Base-by-base conservation (phyloP, 2,888 invertebrate genomes). In the Ophion slaviceki region DNA sequence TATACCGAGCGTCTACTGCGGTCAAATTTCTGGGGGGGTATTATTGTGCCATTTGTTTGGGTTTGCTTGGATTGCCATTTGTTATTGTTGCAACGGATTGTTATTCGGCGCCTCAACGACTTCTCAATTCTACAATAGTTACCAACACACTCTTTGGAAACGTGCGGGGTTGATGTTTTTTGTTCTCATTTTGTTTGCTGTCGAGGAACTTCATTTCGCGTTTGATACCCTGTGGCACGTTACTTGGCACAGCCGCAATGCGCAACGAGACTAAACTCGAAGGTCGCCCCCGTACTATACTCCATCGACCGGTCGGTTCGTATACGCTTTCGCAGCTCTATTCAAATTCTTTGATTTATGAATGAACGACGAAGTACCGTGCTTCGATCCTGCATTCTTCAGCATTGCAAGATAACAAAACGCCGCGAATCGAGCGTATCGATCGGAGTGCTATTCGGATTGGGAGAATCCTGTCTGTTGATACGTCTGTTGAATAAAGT, bases 201-300 rank as follows among this genome's bases (percentile, higher is more conserved):
- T 1, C 17, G 28, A 62, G 59, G 40, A 62, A 74, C 62, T 47
- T 45, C 24, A 72, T 77, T 62, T 72, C 11, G n/a, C 17, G 14
- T 32, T 28, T 14, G 68, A 45, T 28, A 75, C 24, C 57, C 59
- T 57, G 53, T 53, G 67, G 36, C 72, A 74, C 72, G 66, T 70
- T 66, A 53, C 77, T 81, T 81, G 64, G 78, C 79, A 85, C 79
- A 70, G 82, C 85, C 85, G 85, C 85, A 85, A 85, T 85, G 85
- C 85, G 85, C 85, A 85, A 82, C 79, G 85, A 82, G 79, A 82
- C 78, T 36, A 76, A 71, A 57, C 59, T 57, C 75, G 75, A 85
- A 82, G 82, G 85, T 85, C 82, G 82, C 71, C 68, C 10, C 28
- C 32, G n/a, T 45, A 67, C 64, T 59, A 82, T 85, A 75, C 66